These are phyloP conservation scores for Remorina albescens DNA, from an alignment of 2,797 vertebrate species.

Conservation along the genomic window DNA sequence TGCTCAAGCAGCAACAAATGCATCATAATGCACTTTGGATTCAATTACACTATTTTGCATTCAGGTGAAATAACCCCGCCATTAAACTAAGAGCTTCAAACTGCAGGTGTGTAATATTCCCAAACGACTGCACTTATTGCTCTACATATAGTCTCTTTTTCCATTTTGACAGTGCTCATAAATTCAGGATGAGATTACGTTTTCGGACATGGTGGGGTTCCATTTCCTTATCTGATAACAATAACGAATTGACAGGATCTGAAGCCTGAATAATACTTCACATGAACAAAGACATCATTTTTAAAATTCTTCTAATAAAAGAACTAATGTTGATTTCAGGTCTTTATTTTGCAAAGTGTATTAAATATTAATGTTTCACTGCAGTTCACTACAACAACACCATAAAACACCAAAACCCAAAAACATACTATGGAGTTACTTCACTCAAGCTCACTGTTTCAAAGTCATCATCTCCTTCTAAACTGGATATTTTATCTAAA, in stretches of 20 bases:
- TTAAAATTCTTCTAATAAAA: neutral
- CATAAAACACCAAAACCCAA: neutral
- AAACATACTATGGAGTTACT: neutral
- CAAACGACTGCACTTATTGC: conserved; percentile 31
- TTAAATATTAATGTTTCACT: neutral
- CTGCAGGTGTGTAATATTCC: conserved; percentile 48
- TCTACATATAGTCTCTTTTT: conserved; percentile 28
- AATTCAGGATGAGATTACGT: conserved; percentile 26
- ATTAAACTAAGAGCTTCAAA: conserved; percentile 56
- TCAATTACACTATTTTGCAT: conserved; percentile 39
- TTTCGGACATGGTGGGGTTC: conserved; percentile 9
- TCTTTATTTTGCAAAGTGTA: too few species aligned
- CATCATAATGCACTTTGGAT: conserved; percentile 30
- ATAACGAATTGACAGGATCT: neutral
- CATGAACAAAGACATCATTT: neutral
- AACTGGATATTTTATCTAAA: neutral
- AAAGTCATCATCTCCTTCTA: neutral
- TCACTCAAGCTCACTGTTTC: too few species aligned
- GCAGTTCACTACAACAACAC: neutral
- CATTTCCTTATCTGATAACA: neutral
- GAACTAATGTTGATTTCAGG: too few species aligned
- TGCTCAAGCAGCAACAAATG: conserved; percentile 30
- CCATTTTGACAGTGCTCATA: conserved; percentile 35
- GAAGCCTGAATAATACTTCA: neutral
- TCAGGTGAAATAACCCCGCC: conserved; percentile 48